Conservation (phyloP, 2,113 vertebrate genomes). For the Xyrauchen texanus region DNA sequence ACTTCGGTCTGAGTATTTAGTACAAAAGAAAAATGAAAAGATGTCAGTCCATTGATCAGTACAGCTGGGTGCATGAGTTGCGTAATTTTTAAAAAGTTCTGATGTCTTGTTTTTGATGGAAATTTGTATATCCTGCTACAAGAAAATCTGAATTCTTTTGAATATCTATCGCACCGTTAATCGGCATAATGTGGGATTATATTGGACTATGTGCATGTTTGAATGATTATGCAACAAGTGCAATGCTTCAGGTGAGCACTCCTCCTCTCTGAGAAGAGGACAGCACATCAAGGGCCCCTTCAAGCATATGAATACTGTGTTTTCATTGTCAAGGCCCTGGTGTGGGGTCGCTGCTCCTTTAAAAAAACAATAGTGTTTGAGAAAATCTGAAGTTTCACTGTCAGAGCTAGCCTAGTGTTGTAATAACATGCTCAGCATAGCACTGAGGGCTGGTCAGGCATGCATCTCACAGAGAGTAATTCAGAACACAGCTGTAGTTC, state of each 20-base stretch:
- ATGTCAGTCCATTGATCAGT: no score
- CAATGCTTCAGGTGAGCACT: not conserved
- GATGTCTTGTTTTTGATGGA: no score
- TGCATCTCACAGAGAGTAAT: not conserved
- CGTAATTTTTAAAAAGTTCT: no score
- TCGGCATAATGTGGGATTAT: not conserved
- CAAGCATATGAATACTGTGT: not conserved
- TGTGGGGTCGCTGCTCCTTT: not conserved
- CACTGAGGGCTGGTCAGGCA: not conserved
- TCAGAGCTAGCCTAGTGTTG: not conserved
- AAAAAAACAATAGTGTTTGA: not conserved
- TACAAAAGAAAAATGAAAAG: no score
- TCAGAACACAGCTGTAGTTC: slow-evolving; percentile 1
- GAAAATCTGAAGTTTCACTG: slow-evolving; percentile 5
- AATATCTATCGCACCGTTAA: no score
- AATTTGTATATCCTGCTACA: no score
- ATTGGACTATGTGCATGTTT: not conserved
- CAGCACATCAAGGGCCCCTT: not conserved
- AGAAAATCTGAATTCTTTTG: no score
- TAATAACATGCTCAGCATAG: not conserved
- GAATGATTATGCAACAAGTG: not conserved
- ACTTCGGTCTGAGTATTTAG: no score
- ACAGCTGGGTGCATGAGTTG: no score
- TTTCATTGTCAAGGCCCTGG: not conserved
- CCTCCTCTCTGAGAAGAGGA: not conserved